Percentiles rank a stretch among this genome's conserved stretches.
phyloP scores from a whole-genome alignment of 2,888 invertebrate species.

The Aradus depressus region DNA sequence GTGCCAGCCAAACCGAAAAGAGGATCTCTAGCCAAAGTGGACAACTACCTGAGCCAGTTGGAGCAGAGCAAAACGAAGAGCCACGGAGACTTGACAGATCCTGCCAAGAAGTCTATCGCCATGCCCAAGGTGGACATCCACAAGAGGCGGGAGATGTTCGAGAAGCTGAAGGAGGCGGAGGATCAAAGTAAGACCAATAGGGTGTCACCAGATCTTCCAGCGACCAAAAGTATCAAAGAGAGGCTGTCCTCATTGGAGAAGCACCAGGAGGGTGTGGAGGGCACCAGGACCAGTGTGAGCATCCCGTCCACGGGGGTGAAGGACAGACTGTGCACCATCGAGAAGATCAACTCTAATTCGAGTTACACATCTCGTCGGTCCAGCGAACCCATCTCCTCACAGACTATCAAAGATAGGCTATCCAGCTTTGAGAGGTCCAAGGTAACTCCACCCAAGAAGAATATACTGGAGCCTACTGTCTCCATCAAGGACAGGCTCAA shows the following conservation, averaged over 20 bases:
- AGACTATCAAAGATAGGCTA: constrained; percentile 43
- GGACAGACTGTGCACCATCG: constrained; percentile 31
- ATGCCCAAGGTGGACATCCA: constrained; percentile 61
- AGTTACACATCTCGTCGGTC: constrained; percentile 9
- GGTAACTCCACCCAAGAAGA: constrained; percentile 6
- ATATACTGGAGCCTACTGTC: constrained; percentile 30
- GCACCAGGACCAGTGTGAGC: constrained; percentile 23
- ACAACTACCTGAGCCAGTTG: constrained; percentile 50
- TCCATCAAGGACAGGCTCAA: constrained; percentile 33
- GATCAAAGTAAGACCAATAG: constrained; percentile 38
- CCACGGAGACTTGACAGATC: constrained; percentile 40
- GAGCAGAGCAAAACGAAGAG: constrained; percentile 35
- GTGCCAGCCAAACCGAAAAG: constrained; percentile 30
- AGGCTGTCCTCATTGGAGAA: constrained; percentile 57
- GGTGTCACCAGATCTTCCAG: constrained; percentile 51
- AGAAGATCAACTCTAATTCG: constrained; percentile 36
- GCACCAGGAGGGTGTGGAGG: constrained; percentile 39
- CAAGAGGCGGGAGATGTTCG: constrained; percentile 72
- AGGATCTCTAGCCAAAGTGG: constrained; percentile 44
- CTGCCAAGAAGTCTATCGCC: constrained; percentile 50
- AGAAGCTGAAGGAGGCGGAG: constrained; percentile 40
- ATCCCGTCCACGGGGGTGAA: constrained; percentile 34
- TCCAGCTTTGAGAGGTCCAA: constrained; percentile 35
- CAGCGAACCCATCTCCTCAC: constrained; percentile 35
- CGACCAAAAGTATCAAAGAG: constrained; percentile 59